Base-by-base conservation (phyloP, 2,797 vertebrate species). In the Glossophaga mutica region DNA sequence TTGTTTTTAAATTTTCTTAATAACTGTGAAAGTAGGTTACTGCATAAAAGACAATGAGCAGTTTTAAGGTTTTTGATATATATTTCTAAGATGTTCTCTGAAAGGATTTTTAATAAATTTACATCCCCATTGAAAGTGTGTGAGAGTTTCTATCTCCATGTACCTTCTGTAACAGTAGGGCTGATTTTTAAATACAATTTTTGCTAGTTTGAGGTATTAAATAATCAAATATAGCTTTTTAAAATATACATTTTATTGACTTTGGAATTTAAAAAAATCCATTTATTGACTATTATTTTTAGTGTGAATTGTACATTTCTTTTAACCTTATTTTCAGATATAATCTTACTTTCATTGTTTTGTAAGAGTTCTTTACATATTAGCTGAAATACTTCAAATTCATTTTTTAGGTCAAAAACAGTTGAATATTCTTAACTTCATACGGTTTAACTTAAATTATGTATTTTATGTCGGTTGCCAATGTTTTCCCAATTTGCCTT, bases 321-420 rank as follows among this genome's bases (percentile, higher is more conserved):
- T 94, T 83, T n/a, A 9, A 82, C 9, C 1, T 85, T 57, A 39
- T 84, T 57, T 91, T 87, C 2, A 1, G 14, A 11, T 81, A 12
- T 94, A 65, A 52, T 78, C 46, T 91, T 89, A 81, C 83, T 96
- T 89, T 89, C 70, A 94, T 87, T 94, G 67, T 85, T 90, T 93
- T 85, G 4, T 94, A 85, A 77, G 62, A 82, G 39, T 93, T 95
- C 74, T 92, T 94, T 91, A 55, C 42, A 39, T 71, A n/a, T 89
- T 95, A 87, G 24, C 1, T 81, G 50, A 65, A 90, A n/a, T 2
- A 37, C 55, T 50, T 74, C 52, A 86, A 92, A 68, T 82, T 50
- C 14, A 19, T 87, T 87, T 93, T 59, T 42, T 87, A 52, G 50
- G 26, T 84, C 19, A 90, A 81, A 92, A 94, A 42, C 8, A 55